Conservation (phyloP, 2,797 vertebrate genomes). For the Picus viridis region DNA sequence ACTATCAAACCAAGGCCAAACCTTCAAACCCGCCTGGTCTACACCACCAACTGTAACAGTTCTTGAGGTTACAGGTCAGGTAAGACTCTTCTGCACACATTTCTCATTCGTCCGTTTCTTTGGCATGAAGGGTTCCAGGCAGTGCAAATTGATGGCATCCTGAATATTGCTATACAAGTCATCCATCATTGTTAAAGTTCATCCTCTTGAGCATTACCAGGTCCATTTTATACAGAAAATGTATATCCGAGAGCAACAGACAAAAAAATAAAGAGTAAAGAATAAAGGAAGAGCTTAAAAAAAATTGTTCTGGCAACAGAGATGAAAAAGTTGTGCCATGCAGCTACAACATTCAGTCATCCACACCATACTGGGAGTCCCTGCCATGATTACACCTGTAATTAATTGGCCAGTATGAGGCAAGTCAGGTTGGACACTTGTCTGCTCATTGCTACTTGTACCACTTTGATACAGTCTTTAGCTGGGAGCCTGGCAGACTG, state of each 20-base stretch:
- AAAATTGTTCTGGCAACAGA: not conserved
- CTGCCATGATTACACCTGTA: not conserved
- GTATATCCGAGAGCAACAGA: not conserved
- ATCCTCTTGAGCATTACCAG: not conserved
- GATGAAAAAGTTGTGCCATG: not conserved
- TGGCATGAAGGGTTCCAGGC: not conserved
- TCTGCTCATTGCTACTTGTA: not conserved
- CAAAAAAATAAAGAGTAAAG: not conserved
- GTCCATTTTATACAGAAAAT: not conserved
- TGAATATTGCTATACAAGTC: not conserved
- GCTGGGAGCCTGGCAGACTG: not conserved
- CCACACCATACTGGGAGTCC: not conserved
- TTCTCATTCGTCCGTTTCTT: not conserved
- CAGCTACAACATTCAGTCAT: not conserved
- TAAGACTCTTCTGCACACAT: not conserved
- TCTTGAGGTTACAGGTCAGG: not conserved
- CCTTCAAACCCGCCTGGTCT: not conserved
- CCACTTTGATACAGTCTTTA: not conserved
- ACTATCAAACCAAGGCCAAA: not conserved
- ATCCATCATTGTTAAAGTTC: not conserved
- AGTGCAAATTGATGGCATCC: not conserved
- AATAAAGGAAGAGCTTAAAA: not conserved
- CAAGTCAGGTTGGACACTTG: not conserved
- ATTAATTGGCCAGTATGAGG: not conserved
- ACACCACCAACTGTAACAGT: accelerated